Conservation (phyloP, 2,113 vertebrate genomes). For the Oreochromis aureus region DNA sequence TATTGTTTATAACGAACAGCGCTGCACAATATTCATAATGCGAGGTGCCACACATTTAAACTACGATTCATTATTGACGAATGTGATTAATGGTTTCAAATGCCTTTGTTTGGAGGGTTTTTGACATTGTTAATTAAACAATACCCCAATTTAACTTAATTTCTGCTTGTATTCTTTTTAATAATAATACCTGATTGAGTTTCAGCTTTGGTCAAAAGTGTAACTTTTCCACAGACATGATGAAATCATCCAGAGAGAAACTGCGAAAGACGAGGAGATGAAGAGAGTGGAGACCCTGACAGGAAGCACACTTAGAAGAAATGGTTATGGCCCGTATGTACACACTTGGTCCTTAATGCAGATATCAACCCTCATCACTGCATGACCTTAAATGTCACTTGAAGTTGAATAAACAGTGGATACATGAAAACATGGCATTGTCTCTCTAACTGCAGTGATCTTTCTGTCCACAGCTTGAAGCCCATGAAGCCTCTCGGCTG, state of each 20-base stretch:
- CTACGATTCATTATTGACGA: accelerated
- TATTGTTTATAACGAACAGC: neutral
- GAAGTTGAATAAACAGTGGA: neutral
- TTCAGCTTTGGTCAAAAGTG: neutral
- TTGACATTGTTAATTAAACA: neutral
- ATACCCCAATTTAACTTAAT: neutral
- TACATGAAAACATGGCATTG: neutral
- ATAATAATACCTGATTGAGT: neutral
- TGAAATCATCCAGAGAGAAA: conserved; percentile 61
- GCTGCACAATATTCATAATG: neutral
- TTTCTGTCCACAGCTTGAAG: neutral
- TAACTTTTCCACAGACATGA: conserved; percentile 55
- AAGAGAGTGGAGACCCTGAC: conserved; percentile 37
- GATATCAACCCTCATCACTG: neutral
- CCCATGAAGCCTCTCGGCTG: conserved; percentile 42
- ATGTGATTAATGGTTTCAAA: neutral
- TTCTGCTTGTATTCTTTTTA: neutral
- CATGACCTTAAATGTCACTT: neutral
- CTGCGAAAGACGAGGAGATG: conserved; percentile 38
- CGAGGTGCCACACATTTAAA: neutral
- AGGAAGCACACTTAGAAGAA: neutral
- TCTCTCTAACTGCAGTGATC: neutral
- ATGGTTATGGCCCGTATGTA: conserved; percentile 36
- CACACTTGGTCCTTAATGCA: neutral
- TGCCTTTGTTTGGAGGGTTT: neutral